These are phyloP conservation scores for Aptenodytes patagonicus DNA, from an alignment of 2,113 vertebrate species.

Conservation along the genomic window DNA sequence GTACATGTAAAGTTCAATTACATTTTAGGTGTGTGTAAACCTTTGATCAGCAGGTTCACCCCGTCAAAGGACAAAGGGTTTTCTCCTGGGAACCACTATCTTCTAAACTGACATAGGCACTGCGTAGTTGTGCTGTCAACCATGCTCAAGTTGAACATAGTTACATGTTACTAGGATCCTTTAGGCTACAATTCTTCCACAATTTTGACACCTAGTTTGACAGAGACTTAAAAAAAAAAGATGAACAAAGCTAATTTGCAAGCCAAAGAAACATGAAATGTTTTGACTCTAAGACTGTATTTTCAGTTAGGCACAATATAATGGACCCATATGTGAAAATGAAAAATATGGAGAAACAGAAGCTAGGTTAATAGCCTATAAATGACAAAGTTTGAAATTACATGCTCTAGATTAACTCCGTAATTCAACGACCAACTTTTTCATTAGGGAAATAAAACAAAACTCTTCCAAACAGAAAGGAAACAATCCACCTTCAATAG, in stretches of 20 bases:
- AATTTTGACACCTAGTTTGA: background rate
- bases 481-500: slow-evolving; percentile 23
- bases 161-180: background rate
- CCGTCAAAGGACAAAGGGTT: background rate
- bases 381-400: slow-evolving; percentile 60
- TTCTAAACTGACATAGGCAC: background rate
- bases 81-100: background rate
- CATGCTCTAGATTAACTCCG: slow-evolving; percentile 35
- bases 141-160: background rate
- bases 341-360: slow-evolving; percentile 2
- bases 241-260: slow-evolving; percentile 5
- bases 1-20: background rate
- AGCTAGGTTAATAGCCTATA: slow-evolving; percentile 34
- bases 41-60: background rate
- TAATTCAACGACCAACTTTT: background rate
- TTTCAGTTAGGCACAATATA: slow-evolving; percentile 41
- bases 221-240: background rate
- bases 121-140: background rate
- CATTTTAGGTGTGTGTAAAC: background rate
- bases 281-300: background rate
- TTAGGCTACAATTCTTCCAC: background rate
- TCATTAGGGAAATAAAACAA: slow-evolving; percentile 52
- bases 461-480: background rate
- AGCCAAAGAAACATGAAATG: slow-evolving; percentile 30
- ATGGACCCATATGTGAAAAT: slow-evolving; percentile 48